A percentile compares a stretch with the other conserved stretches of the same genome.
Evolutionary conservation across 1,140 invertebrate genomes (phyloP).

Genomic region (Eriosoma lanigerum): DNA sequence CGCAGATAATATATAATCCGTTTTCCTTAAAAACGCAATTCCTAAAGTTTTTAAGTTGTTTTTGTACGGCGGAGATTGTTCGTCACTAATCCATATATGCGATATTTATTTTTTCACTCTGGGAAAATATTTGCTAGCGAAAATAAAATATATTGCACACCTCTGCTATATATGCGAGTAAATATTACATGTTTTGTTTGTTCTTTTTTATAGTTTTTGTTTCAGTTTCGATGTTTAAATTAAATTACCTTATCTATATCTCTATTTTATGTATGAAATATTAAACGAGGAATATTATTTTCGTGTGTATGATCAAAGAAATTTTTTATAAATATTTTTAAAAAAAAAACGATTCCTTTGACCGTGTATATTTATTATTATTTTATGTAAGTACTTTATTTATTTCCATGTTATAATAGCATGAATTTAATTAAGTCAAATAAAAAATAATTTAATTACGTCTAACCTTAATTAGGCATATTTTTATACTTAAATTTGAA

Average conservation of each 20-base stretch:
- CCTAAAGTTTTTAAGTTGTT: background rate
- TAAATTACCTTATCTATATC: background rate
- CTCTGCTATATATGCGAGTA: background rate
- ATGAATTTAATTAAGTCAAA: too few species aligned
- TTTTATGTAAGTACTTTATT: too few species aligned
- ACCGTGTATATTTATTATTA: too few species aligned
- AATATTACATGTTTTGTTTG: background rate
- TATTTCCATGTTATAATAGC: too few species aligned
- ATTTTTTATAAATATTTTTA: too few species aligned
- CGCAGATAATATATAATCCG: too few species aligned
- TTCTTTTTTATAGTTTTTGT: background rate
- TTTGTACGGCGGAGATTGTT: background rate
- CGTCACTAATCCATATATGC: background rate
- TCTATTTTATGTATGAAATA: too few species aligned
- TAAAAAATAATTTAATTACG: too few species aligned
- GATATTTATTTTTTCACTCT: conserved; percentile 23
- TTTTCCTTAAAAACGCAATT: too few species aligned
- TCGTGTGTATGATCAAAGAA: background rate
- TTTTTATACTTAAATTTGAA: too few species aligned
- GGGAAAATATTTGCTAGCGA: background rate
- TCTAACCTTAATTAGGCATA: too few species aligned
- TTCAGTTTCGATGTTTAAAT: background rate
- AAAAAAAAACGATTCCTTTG: too few species aligned
- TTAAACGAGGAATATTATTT: background rate
- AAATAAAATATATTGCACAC: background rate